Conservation (phyloP, 2,113 vertebrate genomes). For the Morone chrysops region DNA sequence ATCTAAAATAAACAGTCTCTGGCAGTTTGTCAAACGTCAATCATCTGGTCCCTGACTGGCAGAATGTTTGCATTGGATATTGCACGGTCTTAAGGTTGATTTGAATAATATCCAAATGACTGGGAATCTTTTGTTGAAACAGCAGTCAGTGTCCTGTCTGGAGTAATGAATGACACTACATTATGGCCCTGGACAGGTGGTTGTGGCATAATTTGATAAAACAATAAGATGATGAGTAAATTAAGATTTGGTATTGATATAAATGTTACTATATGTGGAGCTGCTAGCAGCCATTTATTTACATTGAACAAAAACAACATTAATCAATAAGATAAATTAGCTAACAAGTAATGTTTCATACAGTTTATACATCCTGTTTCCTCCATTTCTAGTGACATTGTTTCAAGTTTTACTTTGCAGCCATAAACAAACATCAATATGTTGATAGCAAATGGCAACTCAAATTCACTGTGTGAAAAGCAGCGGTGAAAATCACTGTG, state of each 20-base stretch:
- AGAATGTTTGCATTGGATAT: conserved; percentile 62
- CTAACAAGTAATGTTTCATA: not conserved
- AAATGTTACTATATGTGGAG: not conserved
- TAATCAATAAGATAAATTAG: not conserved
- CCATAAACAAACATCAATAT: not conserved
- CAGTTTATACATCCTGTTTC: not conserved
- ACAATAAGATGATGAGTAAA: not conserved
- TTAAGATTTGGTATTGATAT: not conserved
- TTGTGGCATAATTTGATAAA: not conserved
- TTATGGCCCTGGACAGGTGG: conserved; percentile 31
- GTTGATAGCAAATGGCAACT: not conserved
- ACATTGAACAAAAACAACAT: not conserved
- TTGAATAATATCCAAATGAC: conserved; percentile 77
- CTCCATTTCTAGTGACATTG: not conserved
- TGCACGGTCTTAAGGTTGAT: conserved; percentile 43
- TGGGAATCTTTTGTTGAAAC: conserved; percentile 49
- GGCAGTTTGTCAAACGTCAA: conserved; percentile 19
- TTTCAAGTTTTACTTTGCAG: not conserved
- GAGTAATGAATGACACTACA: conserved; percentile 25
- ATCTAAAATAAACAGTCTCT: conserved; percentile 22
- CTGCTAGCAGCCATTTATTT: not conserved
- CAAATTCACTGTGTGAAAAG: not conserved
- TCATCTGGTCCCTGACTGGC: conserved; percentile 9
- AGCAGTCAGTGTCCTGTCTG: conserved; percentile 6
- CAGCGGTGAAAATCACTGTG: conserved; percentile 1